Conservation (phyloP, 2,888 invertebrate species). For the Tromatobia lineatoria region DNA sequence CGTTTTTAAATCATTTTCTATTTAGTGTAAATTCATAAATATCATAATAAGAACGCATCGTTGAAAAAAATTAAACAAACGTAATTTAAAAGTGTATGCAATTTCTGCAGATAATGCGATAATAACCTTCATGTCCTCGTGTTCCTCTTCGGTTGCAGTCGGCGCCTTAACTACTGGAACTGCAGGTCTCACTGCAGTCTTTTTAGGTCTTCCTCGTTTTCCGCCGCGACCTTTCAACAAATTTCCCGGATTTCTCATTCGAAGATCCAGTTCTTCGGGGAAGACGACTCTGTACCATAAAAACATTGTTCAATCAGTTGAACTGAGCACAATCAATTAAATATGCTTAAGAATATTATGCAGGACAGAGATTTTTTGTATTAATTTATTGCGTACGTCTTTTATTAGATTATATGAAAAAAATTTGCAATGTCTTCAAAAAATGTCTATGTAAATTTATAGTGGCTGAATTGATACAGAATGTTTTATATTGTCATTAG, state of each 20-base stretch:
- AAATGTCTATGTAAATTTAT: too few relatives aligned
- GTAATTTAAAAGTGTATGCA: constrained; percentile 2
- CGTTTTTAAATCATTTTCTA: too few relatives aligned
- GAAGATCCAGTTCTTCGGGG: constrained; percentile 84
- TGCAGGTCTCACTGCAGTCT: constrained; percentile 75
- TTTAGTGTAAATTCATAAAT: background rate
- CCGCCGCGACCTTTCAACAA: constrained; percentile 78
- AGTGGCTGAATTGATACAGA: too few relatives aligned
- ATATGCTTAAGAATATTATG: too few relatives aligned
- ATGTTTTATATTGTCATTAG: too few relatives aligned
- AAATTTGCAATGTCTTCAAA: too few relatives aligned
- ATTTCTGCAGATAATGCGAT: constrained; percentile 20
- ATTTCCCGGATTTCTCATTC: constrained; percentile 77
- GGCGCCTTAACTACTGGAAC: constrained; percentile 73
- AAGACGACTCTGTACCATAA: constrained; percentile 84
- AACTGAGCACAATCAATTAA: background rate
- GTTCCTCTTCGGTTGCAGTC: constrained; percentile 77
- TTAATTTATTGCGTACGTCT: too few relatives aligned
- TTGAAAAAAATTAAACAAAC: background rate
- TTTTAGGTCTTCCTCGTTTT: constrained; percentile 82
- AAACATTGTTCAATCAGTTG: background rate
- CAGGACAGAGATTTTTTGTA: too few relatives aligned
- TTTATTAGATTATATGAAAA: too few relatives aligned
- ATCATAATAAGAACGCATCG: background rate
- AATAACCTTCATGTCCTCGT: constrained; percentile 79